phyloP scores from a whole-genome alignment of 2,113 vertebrate species.

The Ceyx cyanopectus region DNA sequence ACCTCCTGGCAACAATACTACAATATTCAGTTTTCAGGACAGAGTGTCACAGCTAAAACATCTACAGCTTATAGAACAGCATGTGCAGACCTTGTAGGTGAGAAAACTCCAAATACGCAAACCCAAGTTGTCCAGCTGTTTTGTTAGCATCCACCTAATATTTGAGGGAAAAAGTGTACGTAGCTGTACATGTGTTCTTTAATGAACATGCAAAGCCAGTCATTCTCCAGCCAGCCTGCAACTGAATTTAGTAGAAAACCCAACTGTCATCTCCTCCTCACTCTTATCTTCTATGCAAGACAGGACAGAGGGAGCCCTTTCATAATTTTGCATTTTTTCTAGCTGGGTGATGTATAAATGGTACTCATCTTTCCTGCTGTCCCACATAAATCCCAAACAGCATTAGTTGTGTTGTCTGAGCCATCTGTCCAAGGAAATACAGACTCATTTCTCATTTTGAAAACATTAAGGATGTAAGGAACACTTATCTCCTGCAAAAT shows the following conservation, averaged over 20 bases:
- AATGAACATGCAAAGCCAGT: background rate
- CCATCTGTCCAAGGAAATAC: background rate
- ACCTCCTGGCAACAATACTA: background rate
- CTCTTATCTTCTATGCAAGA: background rate
- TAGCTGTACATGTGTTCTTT: background rate
- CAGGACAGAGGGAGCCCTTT: background rate
- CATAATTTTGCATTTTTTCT: background rate
- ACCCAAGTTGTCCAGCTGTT: accelerated
- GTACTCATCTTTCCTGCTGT: background rate
- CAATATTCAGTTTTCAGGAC: background rate
- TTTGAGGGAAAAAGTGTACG: background rate
- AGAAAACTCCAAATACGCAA: background rate
- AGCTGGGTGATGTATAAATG: background rate
- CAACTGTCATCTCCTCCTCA: background rate
- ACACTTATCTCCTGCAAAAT: background rate
- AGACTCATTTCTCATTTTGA: background rate
- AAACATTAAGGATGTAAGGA: background rate
- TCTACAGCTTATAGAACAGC: background rate
- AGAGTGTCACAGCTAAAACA: background rate
- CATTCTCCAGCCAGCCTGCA: background rate
- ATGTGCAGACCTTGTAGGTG: background rate
- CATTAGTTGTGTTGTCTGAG: background rate
- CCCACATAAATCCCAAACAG: background rate
- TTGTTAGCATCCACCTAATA: background rate
- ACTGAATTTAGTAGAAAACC: background rate